Evolutionary conservation across 2,888 invertebrate species (phyloP).

Genomic region (Noctua janthina): DNA sequence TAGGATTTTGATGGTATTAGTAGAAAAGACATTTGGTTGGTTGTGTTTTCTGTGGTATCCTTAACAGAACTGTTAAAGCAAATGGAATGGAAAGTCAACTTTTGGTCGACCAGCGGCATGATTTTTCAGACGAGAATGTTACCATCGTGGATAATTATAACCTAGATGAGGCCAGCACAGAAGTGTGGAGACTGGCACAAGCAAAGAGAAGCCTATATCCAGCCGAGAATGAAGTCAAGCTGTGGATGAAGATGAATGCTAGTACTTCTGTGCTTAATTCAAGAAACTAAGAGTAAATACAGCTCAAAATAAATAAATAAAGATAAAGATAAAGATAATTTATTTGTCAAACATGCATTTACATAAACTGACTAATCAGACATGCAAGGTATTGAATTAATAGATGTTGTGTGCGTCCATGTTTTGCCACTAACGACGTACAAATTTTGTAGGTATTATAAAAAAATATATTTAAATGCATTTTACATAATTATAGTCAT

Average conservation of each 20-base stretch:
- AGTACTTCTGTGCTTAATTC: not conserved
- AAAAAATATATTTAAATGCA: too few relatives aligned
- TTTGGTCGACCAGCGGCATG: not conserved
- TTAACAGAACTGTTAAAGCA: not conserved
- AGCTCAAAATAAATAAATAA: too few relatives aligned
- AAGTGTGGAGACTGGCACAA: not conserved
- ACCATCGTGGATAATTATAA: not conserved
- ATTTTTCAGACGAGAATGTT: not conserved
- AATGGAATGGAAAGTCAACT: not conserved
- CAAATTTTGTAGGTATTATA: too few relatives aligned
- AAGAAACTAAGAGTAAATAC: not conserved
- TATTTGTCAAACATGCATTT: too few relatives aligned
- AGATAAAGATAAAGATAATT: too few relatives aligned
- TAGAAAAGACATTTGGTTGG: not conserved
- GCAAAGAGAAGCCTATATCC: not conserved
- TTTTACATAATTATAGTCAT: too few relatives aligned
- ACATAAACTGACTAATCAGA: too few relatives aligned
- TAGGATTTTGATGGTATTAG: not conserved
- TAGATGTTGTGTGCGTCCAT: too few relatives aligned
- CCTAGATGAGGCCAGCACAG: not conserved
- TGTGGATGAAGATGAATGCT: not conserved
- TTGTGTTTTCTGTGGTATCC: not conserved
- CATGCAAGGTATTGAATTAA: too few relatives aligned
- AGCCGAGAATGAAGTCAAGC: not conserved
- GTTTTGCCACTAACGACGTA: too few relatives aligned